Conservation (phyloP, 2,797 vertebrate species). For the Acomys russatus region DNA sequence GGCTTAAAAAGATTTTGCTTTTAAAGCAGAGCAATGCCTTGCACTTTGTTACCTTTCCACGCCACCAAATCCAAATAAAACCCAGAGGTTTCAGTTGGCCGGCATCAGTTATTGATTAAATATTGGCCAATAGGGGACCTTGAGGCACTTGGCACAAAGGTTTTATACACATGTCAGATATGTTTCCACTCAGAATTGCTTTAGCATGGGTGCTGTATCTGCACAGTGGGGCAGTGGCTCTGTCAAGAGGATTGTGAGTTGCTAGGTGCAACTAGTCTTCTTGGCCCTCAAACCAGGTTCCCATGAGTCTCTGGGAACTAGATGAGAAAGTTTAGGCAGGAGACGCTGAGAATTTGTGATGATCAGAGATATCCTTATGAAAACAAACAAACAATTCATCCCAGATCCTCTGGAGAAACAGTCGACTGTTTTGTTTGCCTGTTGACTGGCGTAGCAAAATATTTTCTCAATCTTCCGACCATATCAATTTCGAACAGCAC, state of each 20-base stretch:
- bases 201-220: neutral
- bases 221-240: neutral
- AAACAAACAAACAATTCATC: conserved; percentile 88
- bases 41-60: neutral
- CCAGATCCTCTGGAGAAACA: conserved; percentile 66
- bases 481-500: conserved; percentile 88
- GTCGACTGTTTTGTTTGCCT: conserved; percentile 81
- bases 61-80: neutral
- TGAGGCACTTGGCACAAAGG: neutral
- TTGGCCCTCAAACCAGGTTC: conserved; percentile 48
- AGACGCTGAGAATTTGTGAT: conserved; percentile 70
- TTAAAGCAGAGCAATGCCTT: neutral
- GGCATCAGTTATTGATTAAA: neutral
- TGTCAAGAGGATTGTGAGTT: neutral
- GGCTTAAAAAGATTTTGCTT: neutral
- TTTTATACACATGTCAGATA: neutral
- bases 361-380: conserved; percentile 83
- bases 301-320: conserved; percentile 69
- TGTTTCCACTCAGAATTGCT: neutral
- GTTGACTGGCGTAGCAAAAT: conserved; percentile 86
- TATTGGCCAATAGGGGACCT: neutral
- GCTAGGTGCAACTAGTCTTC: neutral
- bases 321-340: conserved; percentile 82
- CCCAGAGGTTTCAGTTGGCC: neutral
- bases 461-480: conserved; percentile 87